phyloP scores from a whole-genome alignment of 2,797 vertebrate genomes.

The Ceryle rudis region DNA sequence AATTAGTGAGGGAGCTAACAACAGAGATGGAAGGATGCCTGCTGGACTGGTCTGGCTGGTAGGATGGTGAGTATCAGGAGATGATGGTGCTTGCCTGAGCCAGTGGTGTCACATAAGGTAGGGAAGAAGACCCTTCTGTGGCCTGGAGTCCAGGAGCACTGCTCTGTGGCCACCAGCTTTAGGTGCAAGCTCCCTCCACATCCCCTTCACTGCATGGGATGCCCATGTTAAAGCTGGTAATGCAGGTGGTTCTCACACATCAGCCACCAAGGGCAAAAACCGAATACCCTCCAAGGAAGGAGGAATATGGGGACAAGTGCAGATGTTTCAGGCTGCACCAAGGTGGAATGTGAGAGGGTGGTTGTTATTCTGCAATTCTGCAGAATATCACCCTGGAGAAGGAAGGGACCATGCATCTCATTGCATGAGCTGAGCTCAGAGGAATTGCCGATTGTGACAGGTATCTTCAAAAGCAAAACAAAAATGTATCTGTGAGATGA shows the following conservation, averaged over 20 bases:
- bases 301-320: not conserved
- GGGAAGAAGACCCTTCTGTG: not conserved
- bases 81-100: not conserved
- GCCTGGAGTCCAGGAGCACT: fast-evolving
- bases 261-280: fast-evolving
- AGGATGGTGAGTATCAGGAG: not conserved
- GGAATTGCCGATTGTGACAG: not conserved
- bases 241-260: not conserved
- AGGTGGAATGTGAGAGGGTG: not conserved
- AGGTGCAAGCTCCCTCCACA: not conserved
- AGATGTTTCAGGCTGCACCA: not conserved
- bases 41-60: not conserved
- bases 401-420: fast-evolving
- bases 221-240: not conserved
- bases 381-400: not conserved
- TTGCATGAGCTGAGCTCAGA: not conserved
- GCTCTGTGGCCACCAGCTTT: not conserved
- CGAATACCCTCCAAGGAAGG: not conserved
- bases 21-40: fast-evolving
- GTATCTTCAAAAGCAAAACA: not conserved
- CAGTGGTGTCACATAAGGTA: not conserved
- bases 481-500: not conserved
- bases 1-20: not conserved
- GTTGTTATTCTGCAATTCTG: not conserved
- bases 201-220: fast-evolving